These are phyloP conservation scores for Aptenodytes forsteri DNA, from an alignment of 2,113 vertebrate genomes.

Conservation along the genomic window DNA sequence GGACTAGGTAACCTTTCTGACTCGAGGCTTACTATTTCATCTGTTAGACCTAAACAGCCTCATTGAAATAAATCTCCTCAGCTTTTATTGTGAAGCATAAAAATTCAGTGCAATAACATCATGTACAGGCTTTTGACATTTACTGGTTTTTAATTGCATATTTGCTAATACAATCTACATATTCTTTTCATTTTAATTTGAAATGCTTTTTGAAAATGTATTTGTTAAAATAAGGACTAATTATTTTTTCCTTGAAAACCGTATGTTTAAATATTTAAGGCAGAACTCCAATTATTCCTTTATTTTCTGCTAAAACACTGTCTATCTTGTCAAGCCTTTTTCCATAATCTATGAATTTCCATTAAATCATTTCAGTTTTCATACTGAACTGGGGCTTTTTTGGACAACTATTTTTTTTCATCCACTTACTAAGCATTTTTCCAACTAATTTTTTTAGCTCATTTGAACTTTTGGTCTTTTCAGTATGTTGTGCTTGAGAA, in stretches of 20 bases:
- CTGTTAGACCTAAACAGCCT: background rate
- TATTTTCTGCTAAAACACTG: background rate
- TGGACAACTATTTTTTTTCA: background rate
- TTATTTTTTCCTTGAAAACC: background rate
- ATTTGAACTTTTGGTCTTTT: background rate
- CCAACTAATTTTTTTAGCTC: background rate
- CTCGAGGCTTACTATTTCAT: background rate
- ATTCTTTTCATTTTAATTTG: background rate
- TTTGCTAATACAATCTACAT: background rate
- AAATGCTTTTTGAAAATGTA: background rate
- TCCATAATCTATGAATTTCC: background rate
- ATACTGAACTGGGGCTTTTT: background rate
- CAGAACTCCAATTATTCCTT: background rate
- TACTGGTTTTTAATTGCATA: background rate
- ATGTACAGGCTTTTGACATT: background rate
- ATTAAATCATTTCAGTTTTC: background rate
- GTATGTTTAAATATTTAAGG: background rate
- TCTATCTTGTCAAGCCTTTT: background rate
- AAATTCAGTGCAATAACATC: background rate
- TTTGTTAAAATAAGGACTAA: background rate
- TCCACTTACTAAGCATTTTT: background rate
- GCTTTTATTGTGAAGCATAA: background rate
- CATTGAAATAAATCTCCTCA: background rate
- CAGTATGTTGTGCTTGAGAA: background rate
- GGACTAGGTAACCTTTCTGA: background rate